Base-by-base conservation (phyloP, 2,113 vertebrate species). In the Salminus brasiliensis region DNA sequence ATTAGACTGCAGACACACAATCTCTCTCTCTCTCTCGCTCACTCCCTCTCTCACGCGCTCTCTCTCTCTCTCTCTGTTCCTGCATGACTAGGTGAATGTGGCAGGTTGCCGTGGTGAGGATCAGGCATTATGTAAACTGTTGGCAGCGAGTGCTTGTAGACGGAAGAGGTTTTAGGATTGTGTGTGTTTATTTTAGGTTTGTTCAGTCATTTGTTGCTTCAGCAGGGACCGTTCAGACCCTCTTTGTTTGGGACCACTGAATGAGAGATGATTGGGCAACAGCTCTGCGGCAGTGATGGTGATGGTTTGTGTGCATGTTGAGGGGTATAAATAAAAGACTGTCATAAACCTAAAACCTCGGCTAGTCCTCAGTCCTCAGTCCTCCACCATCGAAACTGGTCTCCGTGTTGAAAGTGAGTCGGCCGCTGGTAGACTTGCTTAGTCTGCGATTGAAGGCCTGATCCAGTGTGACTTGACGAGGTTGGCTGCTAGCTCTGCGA, bases 71-170 rank as follows among this genome's bases (percentile, higher is more conserved):
- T 68, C 52, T 76, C 27, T 30, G 55, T 63, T 0, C 5, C 65
- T 63, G 85, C 76, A 82, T 86, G 71, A 84, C 74, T 77, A 63
- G 72, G 76, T 85, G 63, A 81, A 75, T 73, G 82, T 49, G 66
- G 78, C 67, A 78, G 70, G 86, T 87, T 80, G 85, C 87, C 82
- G 81, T 88, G 84, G 85, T 63, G 80, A 85, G 85, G 27, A 68
- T 81, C 49, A 25, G 60, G 85, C 63, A 81, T 93, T 92, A 85
- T 84, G 83, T 89, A 90, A 92, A 91, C 81, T 83, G 83, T 81
- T 76, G 83, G 84, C 74, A 23, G 75, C 78, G 74, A 66, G 4
- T 45, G 59, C 77, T 75, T 74, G 39, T 76, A 82, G 74, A 53
- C 66, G 66, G 5, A 66, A 79, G 77, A 66, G 71, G 77, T 76